These are phyloP conservation scores for Tenthredo amoena DNA, from an alignment of 2,888 invertebrate genomes.

Conservation along the genomic window DNA sequence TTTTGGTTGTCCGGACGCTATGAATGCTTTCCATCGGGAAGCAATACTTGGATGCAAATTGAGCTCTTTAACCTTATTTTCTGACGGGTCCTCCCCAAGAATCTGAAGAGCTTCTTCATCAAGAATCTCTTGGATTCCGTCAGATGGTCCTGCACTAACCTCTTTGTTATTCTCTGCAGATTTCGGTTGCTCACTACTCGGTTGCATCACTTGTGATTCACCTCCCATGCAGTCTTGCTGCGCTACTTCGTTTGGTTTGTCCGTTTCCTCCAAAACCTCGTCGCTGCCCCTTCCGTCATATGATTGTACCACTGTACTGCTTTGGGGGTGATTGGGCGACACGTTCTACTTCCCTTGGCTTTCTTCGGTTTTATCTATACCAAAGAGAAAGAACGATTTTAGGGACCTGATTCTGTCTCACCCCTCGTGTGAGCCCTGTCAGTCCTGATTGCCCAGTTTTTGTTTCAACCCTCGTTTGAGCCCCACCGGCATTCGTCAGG, in stretches of 20 bases:
- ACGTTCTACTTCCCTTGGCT: neutral
- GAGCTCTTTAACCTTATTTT: slow-evolving; percentile 46
- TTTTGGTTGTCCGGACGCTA: slow-evolving; percentile 44
- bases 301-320: neutral
- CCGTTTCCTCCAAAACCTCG: neutral
- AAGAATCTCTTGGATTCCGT: neutral
- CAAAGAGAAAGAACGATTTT: neutral
- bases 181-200: neutral
- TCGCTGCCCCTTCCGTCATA: neutral
- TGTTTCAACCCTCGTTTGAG: neutral
- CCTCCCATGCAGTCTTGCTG: neutral
- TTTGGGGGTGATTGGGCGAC: neutral
- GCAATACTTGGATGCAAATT: slow-evolving; percentile 50
- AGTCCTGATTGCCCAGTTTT: neutral
- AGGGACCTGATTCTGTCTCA: slow-evolving; percentile 3
- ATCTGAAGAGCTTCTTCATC: slow-evolving; percentile 42
- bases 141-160: neutral
- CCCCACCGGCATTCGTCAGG: slow-evolving; percentile 1
- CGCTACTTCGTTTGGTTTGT: neutral
- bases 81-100: slow-evolving; percentile 52
- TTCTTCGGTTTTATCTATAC: neutral
- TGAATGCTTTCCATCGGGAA: slow-evolving; percentile 49
- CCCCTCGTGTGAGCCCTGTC: slow-evolving; percentile 3
- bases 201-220: neutral
- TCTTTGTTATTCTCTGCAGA: neutral